phyloP scores from a whole-genome alignment of 2,797 vertebrate genomes.

The Enteromius paludinosus region DNA sequence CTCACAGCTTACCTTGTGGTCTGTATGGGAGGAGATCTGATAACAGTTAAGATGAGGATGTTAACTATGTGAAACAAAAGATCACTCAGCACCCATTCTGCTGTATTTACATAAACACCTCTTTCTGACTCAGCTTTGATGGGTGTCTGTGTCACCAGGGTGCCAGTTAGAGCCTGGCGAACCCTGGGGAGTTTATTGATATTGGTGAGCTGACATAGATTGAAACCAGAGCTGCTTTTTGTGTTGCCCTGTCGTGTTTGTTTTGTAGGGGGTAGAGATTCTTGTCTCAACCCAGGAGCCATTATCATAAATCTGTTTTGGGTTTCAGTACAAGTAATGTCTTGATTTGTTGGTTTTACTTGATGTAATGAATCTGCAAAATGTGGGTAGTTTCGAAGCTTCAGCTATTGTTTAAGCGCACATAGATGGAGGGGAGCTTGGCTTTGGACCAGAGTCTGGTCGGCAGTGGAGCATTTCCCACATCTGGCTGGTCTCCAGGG shows the following conservation, averaged over 20 bases:
- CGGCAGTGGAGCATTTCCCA: conserved; percentile 48
- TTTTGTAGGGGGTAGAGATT: conserved; percentile 6
- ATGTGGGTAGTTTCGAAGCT: neutral
- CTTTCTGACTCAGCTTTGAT: conserved; percentile 41
- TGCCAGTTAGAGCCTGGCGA: conserved; percentile 50
- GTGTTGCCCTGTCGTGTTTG: conserved; percentile 17
- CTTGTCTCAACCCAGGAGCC: neutral
- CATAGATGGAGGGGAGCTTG: conserved; percentile 48
- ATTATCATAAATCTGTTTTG: neutral
- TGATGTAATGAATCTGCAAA: neutral
- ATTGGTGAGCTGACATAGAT: conserved; percentile 11
- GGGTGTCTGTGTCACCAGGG: conserved; percentile 41
- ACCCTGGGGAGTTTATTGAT: conserved; percentile 47
- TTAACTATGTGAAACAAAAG: conserved; percentile 46
- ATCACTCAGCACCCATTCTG: conserved; percentile 31
- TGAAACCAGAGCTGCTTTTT: conserved; percentile 24
- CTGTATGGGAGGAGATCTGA: conserved; percentile 36
- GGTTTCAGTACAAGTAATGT: neutral
- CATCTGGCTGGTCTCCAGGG: conserved; percentile 56
- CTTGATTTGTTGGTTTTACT: neutral
- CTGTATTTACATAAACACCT: conserved; percentile 50
- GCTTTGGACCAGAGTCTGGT: conserved; percentile 54
- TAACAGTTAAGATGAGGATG: conserved; percentile 54
- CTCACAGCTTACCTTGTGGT: conserved; percentile 7
- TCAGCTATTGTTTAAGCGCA: neutral